Evolutionary conservation across 2,113 vertebrate species (phyloP).

Genomic region (Cynoglossus semilaevis): DNA sequence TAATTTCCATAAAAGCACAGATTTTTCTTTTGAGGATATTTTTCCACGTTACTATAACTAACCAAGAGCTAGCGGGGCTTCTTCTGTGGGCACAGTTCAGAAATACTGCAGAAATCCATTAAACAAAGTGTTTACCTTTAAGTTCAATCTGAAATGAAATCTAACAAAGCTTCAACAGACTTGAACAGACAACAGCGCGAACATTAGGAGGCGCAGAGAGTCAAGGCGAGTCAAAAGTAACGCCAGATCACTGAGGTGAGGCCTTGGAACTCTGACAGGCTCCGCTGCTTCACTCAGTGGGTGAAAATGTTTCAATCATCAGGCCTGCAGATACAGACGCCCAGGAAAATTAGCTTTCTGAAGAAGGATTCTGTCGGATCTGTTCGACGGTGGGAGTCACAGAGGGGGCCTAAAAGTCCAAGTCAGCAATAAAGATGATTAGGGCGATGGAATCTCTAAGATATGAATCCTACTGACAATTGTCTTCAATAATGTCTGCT

Average conservation of each 20-base stretch:
- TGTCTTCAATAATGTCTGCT: too few relatives aligned
- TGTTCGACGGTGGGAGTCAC: background rate
- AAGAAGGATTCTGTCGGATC: conserved; percentile 24
- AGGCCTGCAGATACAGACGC: conserved; percentile 28
- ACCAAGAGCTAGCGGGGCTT: conserved; percentile 7
- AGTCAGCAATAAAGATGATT: background rate
- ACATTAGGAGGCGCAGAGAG: background rate
- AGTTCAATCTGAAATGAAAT: conserved; percentile 31
- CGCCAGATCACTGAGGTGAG: conserved; percentile 35
- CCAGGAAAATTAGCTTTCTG: conserved; percentile 15
- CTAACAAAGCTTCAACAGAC: conserved; percentile 12
- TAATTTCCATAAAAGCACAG: conserved; percentile 3
- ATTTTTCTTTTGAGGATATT: background rate
- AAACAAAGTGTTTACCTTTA: background rate
- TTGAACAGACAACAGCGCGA: conserved; percentile 3
- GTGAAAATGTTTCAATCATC: conserved; percentile 45
- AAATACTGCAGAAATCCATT: conserved; percentile 16
- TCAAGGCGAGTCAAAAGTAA: conserved; percentile 18
- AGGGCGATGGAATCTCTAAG: background rate
- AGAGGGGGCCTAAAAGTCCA: conserved; percentile 8
- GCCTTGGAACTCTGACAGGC: conserved; percentile 34
- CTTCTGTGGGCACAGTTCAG: background rate
- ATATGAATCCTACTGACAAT: too few relatives aligned
- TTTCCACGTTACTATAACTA: background rate
- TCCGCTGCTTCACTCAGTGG: conserved; percentile 34